Conservation (phyloP, 2,888 invertebrate genomes). For the Trissolcus japonicus region DNA sequence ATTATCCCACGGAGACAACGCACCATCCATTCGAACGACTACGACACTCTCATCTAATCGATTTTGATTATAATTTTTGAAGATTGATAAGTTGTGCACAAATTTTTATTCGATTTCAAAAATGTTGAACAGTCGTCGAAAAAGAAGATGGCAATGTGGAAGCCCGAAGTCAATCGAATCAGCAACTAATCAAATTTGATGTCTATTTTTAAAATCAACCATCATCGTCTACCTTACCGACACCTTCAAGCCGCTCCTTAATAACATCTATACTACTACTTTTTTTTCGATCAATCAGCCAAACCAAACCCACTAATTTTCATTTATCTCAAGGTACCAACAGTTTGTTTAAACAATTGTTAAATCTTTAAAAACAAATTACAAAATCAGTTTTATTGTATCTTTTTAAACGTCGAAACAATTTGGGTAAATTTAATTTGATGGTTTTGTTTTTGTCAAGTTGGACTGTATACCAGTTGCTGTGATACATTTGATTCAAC, state of each 20-base stretch:
- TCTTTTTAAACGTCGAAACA: neutral
- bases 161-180: neutral
- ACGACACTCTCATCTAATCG: slow-evolving; percentile 61
- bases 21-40: slow-evolving; percentile 61
- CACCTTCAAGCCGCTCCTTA: slow-evolving; percentile 67
- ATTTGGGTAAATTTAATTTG: neutral
- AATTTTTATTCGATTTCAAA: too few relatives aligned
- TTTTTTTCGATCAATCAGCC: slow-evolving; percentile 68
- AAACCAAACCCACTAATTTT: slow-evolving; percentile 29
- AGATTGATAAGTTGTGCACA: too few relatives aligned
- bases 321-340: too few relatives aligned
- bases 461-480: slow-evolving; percentile 9
- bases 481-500: neutral
- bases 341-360: neutral
- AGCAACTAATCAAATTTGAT: neutral
- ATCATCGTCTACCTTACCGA: slow-evolving; percentile 56
- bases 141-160: neutral
- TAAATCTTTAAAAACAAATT: neutral
- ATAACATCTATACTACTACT: slow-evolving; percentile 61
- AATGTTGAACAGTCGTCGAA: neutral
- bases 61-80: slow-evolving; percentile 59
- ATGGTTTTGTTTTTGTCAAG: slow-evolving; percentile 6
- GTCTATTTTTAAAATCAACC: slow-evolving; percentile 33
- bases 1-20: slow-evolving; percentile 60
- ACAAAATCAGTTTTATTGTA: neutral